phyloP scores from a whole-genome alignment of 1,140 invertebrate species.

The Nephotettix cincticeps region DNA sequence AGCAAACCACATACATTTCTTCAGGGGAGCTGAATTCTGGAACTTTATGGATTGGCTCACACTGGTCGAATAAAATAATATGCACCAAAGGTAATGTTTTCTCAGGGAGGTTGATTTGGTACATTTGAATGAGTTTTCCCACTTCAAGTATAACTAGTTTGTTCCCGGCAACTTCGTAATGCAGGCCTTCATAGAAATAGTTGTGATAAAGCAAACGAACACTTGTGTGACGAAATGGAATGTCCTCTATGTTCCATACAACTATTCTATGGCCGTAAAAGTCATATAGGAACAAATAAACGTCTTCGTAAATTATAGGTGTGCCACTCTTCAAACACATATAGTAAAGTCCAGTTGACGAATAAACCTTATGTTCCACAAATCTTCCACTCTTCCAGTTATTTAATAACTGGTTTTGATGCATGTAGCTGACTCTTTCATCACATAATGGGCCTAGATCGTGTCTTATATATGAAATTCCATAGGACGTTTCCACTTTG shows the following conservation, averaged over 20 bases:
- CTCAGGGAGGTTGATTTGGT: not conserved
- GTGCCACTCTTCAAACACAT: conserved; percentile 5
- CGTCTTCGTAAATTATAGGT: not conserved
- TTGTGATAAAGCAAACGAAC: not conserved
- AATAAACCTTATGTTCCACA: not conserved
- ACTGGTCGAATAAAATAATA: not conserved
- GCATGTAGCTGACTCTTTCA: not conserved
- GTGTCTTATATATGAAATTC: not conserved
- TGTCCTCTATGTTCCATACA: conserved; percentile 2
- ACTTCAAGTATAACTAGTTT: not conserved
- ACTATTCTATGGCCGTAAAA: not conserved
- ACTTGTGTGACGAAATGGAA: not conserved
- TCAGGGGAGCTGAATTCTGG: not conserved
- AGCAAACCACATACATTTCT: conserved; percentile 5
- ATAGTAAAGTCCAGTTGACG: not conserved
- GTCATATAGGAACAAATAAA: conserved; percentile 12
- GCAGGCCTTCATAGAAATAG: not conserved
- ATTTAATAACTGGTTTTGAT: not conserved
- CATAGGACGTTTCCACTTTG: not conserved
- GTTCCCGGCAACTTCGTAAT: not conserved
- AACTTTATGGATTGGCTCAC: not conserved
- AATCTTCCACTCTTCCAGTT: conserved; percentile 13
- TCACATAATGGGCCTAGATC: not conserved
- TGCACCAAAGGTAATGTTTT: not conserved
- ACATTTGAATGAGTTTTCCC: conserved; percentile 9